Evolutionary conservation across 2,888 invertebrate genomes (phyloP), one percentile per base, ranked within the genome.

Genomic region (Drosophila borealis): DNA sequence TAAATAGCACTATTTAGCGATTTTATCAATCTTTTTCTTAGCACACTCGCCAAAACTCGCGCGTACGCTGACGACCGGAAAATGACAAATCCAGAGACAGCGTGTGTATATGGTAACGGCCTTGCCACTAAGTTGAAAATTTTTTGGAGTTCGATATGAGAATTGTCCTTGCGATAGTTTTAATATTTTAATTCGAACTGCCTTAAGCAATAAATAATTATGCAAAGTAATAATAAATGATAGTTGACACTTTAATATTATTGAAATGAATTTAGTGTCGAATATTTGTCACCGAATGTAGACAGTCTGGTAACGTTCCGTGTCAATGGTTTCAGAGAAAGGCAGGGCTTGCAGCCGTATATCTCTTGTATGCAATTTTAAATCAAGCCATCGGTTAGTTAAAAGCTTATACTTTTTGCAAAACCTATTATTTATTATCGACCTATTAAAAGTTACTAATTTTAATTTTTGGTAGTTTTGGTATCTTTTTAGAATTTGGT

Each of bases 1-100:
- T 66, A 66, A 69, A 77, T 61, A 80, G 70, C 80, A 78, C 84
- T 73, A 63, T 74, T 76, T 45, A 45, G 61, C 61, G 51, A 78
- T 68, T 65, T 69, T 34, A 55, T 54, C 63, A 70, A 73, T 71
- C 21, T 75, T 74, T 70, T 54, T 73, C 78, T 86, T 70, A 64
- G 86, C 74, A 85, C 81, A 83, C 84, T 85, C 86, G 87, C 76
- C 59, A 78, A 80, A 85, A 86, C 85, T 88, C 90, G 88, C 88
- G 88, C 82, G 86, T 82, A 78, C 80, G 87, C 83, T 90, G 87
- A 89, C 87, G 85, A 89, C 92, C 92, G 92, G 92, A 92, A 92
- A 90, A 84, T 91, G 91, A 91, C 91, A 91, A 79, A 78, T 74
- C 67, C 62, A 73, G 39, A 46, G 71, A 67, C 77, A 76, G 87